Conservation (phyloP, 1,140 invertebrate genomes). For the Galleria mellonella region DNA sequence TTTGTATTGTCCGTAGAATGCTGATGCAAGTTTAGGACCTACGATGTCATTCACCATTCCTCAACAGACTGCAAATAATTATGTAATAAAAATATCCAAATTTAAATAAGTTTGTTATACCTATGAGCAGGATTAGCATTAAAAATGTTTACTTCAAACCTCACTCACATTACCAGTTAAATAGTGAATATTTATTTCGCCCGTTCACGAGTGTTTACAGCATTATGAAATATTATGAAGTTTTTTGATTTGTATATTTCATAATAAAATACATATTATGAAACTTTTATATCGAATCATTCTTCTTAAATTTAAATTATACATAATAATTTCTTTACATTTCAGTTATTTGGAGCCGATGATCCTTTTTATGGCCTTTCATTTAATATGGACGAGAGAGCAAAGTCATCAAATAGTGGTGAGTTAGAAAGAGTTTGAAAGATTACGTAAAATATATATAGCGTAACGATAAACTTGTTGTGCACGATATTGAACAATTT, state of each 20-base stretch:
- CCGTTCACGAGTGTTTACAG: not conserved
- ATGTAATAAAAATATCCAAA: constrained; percentile 20
- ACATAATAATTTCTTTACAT: constrained; percentile 7
- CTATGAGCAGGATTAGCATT: too few relatives aligned
- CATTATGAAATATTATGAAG: not conserved
- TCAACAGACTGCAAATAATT: constrained; percentile 29
- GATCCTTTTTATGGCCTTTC: constrained; percentile 69
- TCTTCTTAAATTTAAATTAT: too few relatives aligned
- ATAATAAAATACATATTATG: too few relatives aligned
- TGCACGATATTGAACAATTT: too few relatives aligned
- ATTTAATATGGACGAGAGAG: constrained; percentile 53
- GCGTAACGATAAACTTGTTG: too few relatives aligned
- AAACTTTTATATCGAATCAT: too few relatives aligned
- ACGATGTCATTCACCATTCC: constrained; percentile 33
- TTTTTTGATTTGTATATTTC: too few relatives aligned
- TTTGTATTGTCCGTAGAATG: constrained; percentile 41
- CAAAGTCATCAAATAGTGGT: constrained; percentile 54
- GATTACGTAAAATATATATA: not conserved
- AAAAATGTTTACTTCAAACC: too few relatives aligned
- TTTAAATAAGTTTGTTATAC: too few relatives aligned
- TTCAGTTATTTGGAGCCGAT: constrained; percentile 67
- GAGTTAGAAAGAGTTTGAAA: too few relatives aligned
- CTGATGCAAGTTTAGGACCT: constrained; percentile 30
- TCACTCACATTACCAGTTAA: too few relatives aligned
- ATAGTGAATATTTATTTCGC: too few relatives aligned